Evolutionary conservation across 2,113 vertebrate genomes (phyloP), one percentile per base, ranked within the genome.

Genomic region (Chroicocephalus ridibundus): DNA sequence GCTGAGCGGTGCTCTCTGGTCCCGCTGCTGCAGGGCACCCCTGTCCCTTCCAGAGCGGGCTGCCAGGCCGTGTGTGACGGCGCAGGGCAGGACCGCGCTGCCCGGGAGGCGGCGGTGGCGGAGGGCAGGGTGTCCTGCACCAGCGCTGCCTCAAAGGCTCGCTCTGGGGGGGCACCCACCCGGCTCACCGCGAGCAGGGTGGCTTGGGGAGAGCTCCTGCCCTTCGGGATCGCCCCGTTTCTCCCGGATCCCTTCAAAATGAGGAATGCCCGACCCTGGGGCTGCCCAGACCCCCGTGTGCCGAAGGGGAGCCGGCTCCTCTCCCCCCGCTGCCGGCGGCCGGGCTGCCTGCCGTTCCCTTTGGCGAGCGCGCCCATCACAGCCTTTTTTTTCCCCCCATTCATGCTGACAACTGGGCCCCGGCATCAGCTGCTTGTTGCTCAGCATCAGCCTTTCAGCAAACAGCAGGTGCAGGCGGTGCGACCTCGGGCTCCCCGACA

Each of bases 391-490:
- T 51, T 47, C 34, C 62, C 46, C 47, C 71, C 91, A 93, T 97
- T 97, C 95, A 96, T 27, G 77, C 95, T 85, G 97, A 94, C 94
- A 92, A 94, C 88, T 70, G 94, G 91, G 94, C 95, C 96, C 93
- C 95, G 52, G 87, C 90, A 95, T 96, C 95, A 97, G 95, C 96
- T 97, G 96, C 94, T 72, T 27, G 70, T 68, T 85, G 95, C 93
- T 96, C 95, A 91, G 86, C 95, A 96, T 90, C 93, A 82, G 97
- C 94, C 86, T 97, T 96, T 97, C 96, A 97, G 91, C 93, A 49
- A 96, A 61, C 88, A 94, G 97, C 97, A 97, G 97, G 97, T 97
- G 97, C 96, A 96, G 57, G 95, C 26, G 32, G 83, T 21, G 57
- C 66, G 26, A 91, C 94, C 90, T 86, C 4, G 13, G 70, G 86